Base-by-base conservation (phyloP, 2,888 invertebrate species). In the Argyresthia albistria region DNA sequence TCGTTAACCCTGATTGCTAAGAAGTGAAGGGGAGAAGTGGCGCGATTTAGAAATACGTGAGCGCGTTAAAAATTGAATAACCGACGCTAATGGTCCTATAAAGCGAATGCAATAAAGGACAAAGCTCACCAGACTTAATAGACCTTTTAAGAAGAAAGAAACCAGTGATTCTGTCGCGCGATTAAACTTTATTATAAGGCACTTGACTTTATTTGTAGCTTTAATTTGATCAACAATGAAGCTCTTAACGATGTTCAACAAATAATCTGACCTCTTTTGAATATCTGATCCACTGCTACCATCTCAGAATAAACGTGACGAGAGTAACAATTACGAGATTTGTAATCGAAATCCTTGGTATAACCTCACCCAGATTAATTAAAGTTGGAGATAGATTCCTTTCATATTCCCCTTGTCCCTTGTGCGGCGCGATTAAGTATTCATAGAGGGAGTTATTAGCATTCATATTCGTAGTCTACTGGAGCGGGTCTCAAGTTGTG, bases 1-100 rank as follows among this genome's bases (percentile, higher is more conserved):
- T 58, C 58, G 58, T 60, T 58, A 60, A 61, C 58, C 57, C 59
- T 62, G 62, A 63, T 65, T 63, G 62, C 60, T 56, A 56, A 59
- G 62, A 62, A 63, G 60, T 56, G 59, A 56, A 58, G 58, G 61
- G 59, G 58, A 59, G 51, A 50, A 45, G 45, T 45, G 50, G 12
- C 51, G 36, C 51, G 51, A 51, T 51, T 51, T 51, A 51, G 51
- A 45, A 51, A 51, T 51, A 51, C 51, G 51, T 51, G 45, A 35
- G 12, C 46, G 55, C 55, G 55, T 49, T 58, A 55, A 58, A 58
- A 58, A 58, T 58, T 56, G 55, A 56, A 58, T 56, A 58, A 58
- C 55, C 53, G 56, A 49, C 54, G 55, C 43, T 59, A 58, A 58
- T 57, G 58, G 57, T 55, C 36, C 48, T 39, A 43, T 50, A 50